Conservation (phyloP, 2,797 vertebrate genomes). For the Sebastes trivittatus region DNA sequence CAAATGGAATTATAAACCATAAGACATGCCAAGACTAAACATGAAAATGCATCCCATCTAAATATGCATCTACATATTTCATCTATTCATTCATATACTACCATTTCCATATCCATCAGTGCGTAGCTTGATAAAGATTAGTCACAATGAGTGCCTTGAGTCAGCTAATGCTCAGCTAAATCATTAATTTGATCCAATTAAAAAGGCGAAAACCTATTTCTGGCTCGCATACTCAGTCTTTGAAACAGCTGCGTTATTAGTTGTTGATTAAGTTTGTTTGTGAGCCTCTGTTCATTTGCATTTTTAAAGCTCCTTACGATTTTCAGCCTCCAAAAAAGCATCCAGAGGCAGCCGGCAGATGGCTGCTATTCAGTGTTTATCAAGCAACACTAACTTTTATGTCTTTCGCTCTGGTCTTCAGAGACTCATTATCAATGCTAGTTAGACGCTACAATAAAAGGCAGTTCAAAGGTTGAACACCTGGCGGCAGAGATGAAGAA, state of each 20-base stretch:
- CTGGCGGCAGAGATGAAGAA: conserved; percentile 44
- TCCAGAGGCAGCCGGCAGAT: conserved; percentile 64
- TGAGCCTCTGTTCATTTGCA: conserved; percentile 73
- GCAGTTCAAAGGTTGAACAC: conserved; percentile 57
- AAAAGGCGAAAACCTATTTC: conserved; percentile 73
- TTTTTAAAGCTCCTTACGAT: conserved; percentile 67
- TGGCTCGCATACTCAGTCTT: conserved; percentile 51
- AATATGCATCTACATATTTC: conserved; percentile 62
- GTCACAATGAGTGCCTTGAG: conserved; percentile 78
- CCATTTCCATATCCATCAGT: conserved; percentile 73
- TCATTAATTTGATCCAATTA: conserved; percentile 82
- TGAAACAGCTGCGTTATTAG: conserved; percentile 79
- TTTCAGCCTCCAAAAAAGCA: conserved; percentile 52
- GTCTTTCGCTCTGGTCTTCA: conserved; percentile 52
- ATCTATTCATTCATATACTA: conserved; percentile 59
- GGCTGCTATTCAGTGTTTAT: conserved; percentile 76
- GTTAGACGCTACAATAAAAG: conserved; percentile 44
- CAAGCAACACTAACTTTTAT: conserved; percentile 76
- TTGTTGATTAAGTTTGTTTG: conserved; percentile 81
- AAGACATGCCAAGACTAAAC: conserved; percentile 43
- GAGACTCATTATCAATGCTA: conserved; percentile 64
- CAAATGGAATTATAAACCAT: conserved; percentile 61
- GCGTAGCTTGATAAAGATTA: conserved; percentile 77
- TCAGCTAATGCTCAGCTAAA: conserved; percentile 77
- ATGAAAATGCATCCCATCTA: conserved; percentile 46